Conservation (phyloP, 2,797 vertebrate genomes). For the Anguilla megastoma region DNA sequence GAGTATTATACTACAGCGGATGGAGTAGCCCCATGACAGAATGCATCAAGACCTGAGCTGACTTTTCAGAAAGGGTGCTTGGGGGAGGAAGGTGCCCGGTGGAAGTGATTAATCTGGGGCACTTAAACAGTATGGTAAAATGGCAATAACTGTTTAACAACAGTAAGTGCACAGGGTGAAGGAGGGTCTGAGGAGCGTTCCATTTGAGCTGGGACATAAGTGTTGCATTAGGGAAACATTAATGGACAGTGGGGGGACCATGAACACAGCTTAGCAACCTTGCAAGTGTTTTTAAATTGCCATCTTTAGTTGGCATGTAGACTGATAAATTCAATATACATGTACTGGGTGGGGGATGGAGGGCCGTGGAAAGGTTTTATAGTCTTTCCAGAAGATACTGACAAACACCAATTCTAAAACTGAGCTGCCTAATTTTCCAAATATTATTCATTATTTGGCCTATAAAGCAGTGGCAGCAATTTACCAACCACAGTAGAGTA, state of each 20-base stretch:
- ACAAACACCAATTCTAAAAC: not conserved
- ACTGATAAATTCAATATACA: not conserved
- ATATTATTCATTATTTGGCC: no score
- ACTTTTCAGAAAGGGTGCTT: not conserved
- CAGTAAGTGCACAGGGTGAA: not conserved
- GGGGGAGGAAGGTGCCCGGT: not conserved
- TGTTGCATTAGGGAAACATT: not conserved
- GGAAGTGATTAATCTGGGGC: not conserved
- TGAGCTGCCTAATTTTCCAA: no score
- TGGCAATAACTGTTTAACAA: not conserved
- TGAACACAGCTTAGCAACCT: not conserved
- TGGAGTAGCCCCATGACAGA: not conserved
- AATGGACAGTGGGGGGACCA: not conserved
- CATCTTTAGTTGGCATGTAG: not conserved
- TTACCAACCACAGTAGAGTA: no score
- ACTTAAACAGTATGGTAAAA: not conserved
- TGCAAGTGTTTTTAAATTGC: not conserved
- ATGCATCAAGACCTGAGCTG: slow-evolving; percentile 21
- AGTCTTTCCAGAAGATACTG: not conserved
- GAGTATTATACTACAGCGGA: no score
- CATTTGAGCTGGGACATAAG: not conserved
- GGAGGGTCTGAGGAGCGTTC: not conserved
- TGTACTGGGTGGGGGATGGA: not conserved
- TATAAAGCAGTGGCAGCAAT: no score
- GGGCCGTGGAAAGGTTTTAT: not conserved